Evolutionary conservation across 1,140 invertebrate species (phyloP).

Genomic region (Gryon sp.): DNA sequence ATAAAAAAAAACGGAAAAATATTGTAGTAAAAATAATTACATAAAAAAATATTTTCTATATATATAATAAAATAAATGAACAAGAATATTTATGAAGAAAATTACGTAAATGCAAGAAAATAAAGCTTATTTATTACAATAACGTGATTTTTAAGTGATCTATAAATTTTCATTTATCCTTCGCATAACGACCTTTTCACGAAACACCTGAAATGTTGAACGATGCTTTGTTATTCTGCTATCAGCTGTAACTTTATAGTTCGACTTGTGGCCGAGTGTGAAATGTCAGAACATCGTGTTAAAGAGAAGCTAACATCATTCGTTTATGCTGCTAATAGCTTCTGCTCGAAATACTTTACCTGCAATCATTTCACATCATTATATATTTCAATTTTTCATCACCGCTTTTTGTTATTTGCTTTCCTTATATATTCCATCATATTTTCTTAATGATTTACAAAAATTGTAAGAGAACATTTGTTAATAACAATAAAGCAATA

Average conservation of each 20-base stretch:
- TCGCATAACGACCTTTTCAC: constrained; percentile 37
- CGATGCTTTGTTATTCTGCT: constrained; percentile 60
- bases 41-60: no score
- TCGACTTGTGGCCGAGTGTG: constrained; percentile 60
- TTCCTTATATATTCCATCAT: no score
- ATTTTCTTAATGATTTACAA: no score
- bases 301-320: constrained; percentile 64
- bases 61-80: no score
- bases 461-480: no score
- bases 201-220: constrained; percentile 49
- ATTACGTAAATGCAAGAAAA: no score
- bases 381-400: constrained; percentile 37
- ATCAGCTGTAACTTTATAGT: constrained; percentile 60
- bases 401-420: neutral
- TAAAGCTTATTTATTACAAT: no score
- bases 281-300: constrained; percentile 66
- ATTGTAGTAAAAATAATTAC: no score
- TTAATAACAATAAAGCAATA: neutral
- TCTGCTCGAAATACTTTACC: constrained; percentile 47
- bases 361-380: constrained; percentile 41
- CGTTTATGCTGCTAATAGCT: constrained; percentile 57
- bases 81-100: no score
- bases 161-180: constrained; percentile 34
- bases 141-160: constrained; percentile 19
- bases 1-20: no score